Evolutionary conservation across 2,113 vertebrate species (phyloP).

Genomic region (Thymallus thymallus): DNA sequence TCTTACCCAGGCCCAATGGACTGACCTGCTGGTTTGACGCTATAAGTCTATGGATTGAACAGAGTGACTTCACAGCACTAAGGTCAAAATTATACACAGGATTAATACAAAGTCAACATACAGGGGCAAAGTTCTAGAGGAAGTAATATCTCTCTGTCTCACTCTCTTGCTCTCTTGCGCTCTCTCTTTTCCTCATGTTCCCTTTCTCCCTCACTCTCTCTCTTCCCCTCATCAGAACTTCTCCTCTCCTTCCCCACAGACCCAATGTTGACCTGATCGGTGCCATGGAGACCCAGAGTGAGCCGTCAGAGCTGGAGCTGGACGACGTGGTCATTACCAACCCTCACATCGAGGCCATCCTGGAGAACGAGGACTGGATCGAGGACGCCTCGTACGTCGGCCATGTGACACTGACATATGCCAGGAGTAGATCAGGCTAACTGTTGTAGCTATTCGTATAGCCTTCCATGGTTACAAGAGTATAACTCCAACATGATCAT

Average conservation of each 20-base stretch:
- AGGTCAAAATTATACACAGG: background rate
- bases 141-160: background rate
- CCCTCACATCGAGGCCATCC: constrained; percentile 94
- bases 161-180: background rate
- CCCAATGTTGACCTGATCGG: constrained; percentile 93
- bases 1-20: background rate
- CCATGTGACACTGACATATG: background rate
- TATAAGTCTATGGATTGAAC: background rate
- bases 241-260: constrained; percentile 58
- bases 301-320: constrained; percentile 92
- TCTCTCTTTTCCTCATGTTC: background rate
- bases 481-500: background rate
- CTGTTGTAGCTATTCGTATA: no score
- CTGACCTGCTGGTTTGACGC: background rate
- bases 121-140: background rate
- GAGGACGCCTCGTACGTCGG: constrained; percentile 91
- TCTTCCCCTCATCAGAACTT: background rate
- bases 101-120: background rate
- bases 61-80: background rate
- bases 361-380: constrained; percentile 97
- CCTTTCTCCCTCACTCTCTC: background rate
- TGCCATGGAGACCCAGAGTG: constrained; percentile 88
- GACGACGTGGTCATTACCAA: constrained; percentile 97
- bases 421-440: no score
- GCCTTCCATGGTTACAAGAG: no score